Percentiles rank a stretch among this genome's conserved stretches.
Evolutionary conservation across 37 sponge, comb jelly and placozoan species (phyloP).

Genomic region (Ianthella basta): DNA sequence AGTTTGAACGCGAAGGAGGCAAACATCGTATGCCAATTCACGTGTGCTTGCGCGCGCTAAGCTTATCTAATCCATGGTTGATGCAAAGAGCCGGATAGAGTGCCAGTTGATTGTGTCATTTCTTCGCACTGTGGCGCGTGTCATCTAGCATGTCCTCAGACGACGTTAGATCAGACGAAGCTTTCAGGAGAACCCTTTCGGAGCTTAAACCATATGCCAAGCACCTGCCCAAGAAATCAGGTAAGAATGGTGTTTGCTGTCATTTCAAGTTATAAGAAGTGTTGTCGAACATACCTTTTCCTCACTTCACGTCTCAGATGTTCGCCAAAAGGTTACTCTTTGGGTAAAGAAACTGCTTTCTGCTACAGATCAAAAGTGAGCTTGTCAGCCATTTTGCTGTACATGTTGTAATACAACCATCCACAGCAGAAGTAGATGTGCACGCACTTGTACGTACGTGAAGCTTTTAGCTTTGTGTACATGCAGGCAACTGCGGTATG

Average conservation of each 20-base stretch:
- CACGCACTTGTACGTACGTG: no score
- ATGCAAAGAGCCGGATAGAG: no score
- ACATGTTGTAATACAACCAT: no score
- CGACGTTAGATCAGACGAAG: conserved; percentile 22
- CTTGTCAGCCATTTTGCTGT: neutral
- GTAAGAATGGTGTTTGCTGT: conserved; percentile 9
- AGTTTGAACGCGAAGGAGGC: conserved; percentile 23
- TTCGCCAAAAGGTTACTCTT: conserved; percentile 33
- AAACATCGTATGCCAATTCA: neutral
- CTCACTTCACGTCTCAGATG: conserved; percentile 27
- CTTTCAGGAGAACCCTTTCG: conserved; percentile 30
- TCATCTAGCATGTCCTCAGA: neutral
- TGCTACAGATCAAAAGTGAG: conserved; percentile 37
- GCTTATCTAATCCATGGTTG: no score
- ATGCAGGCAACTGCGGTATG: conserved; percentile 47
- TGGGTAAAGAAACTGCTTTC: conserved; percentile 63
- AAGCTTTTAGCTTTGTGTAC: neutral
- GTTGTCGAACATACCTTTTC: no score
- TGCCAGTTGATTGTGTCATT: no score
- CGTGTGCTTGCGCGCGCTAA: no score
- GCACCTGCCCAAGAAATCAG: conserved; percentile 39
- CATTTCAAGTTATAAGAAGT: no score
- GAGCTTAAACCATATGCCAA: conserved; percentile 51
- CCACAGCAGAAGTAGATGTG: no score
- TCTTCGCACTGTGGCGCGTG: no score